Conservation (phyloP, 1,140 invertebrate species). For the Elymnias hypermnestra region DNA sequence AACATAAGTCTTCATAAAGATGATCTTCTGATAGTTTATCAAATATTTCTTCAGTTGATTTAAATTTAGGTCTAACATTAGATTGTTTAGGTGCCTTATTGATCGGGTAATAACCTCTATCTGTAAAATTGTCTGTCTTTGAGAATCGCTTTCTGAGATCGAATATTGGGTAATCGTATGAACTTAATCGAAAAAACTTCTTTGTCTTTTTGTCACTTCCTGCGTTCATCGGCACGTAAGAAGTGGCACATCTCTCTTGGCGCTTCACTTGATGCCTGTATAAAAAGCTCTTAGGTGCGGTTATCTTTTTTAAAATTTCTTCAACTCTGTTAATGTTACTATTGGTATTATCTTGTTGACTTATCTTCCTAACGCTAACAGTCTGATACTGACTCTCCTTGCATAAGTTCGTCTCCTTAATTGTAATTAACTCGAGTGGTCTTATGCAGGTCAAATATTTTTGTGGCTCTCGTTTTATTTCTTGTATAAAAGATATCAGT, state of each 20-base stretch:
- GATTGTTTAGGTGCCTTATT: constrained; percentile 46
- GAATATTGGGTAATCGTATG: constrained; percentile 58
- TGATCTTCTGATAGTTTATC: constrained; percentile 53
- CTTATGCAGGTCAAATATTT: constrained; percentile 40
- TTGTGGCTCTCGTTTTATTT: constrained; percentile 48
- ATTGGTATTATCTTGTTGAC: constrained; percentile 31
- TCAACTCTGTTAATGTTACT: constrained; percentile 40
- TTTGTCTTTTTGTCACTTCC: constrained; percentile 40
- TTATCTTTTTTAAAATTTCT: constrained; percentile 54
- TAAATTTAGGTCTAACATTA: constrained; percentile 49
- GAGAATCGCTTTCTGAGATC: constrained; percentile 42
- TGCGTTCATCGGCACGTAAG: constrained; percentile 64
- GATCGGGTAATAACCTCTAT: constrained; percentile 60
- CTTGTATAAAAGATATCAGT: constrained; percentile 52
- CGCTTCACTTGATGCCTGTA: constrained; percentile 59
- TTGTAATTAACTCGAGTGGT: constrained; percentile 28
- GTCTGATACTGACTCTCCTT: constrained; percentile 58
- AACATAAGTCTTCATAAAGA: constrained; percentile 64
- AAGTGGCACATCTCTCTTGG: constrained; percentile 39
- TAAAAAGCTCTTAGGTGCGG: constrained; percentile 66
- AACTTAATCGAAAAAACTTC: constrained; percentile 54
- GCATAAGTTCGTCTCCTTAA: constrained; percentile 38
- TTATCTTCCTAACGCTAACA: constrained; percentile 46
- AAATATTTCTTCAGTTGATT: constrained; percentile 41
- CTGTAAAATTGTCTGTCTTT: constrained; percentile 39